Base-by-base conservation (phyloP, 2,113 vertebrate genomes). In the Rhipidura dahli region DNA sequence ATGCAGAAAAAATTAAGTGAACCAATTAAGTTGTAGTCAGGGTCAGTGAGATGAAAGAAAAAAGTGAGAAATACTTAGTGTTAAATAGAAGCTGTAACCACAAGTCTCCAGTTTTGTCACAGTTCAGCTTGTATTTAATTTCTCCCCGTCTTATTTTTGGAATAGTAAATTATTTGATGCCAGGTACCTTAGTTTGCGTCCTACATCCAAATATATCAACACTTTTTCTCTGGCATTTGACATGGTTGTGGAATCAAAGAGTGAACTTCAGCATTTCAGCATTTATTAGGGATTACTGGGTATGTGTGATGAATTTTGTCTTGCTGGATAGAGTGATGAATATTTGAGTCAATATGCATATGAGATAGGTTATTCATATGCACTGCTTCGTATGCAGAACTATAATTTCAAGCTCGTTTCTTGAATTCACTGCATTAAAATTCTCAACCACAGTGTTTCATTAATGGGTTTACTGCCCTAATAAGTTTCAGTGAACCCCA, bases 391-490 rank as follows among this genome's bases (percentile, higher is more conserved):
- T 89, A 85, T 47, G 42, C 81, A 93, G 54, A 87, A n/a, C 81
- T 86, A 7, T 94, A 93, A 93, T 69, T 87, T 45, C 40, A 28
- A 47, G 51, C 39, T 91, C 10, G 80, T 89, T 94, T 91, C 68
- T 91, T 69, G 72, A 59, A 39, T 89, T 85, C 51, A n/a, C 19
- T 68, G 53, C 85, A 79, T 94, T 93, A 76, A 80, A 92, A 86
- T 92, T 92, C 85, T 94, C 53, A 83, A 24, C 44, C 26, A 44
- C 31, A 13, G 26, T 68, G 50, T 77, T 88, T 92, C 28, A 72
- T 86, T 88, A 60, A 69, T 83, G 64, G n/a, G 22, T 89, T 94
- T 95, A 93, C 89, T 94, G 42, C 80, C 57, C 57, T 94, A 79
- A 83, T 89, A 86, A 64, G 57, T 93, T 92, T 59, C 61, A 56